A percentile compares a stretch with the other conserved stretches of the same genome.
Evolutionary conservation across 2,113 vertebrate species (phyloP).

Genomic region (Hemibates koningsi): DNA sequence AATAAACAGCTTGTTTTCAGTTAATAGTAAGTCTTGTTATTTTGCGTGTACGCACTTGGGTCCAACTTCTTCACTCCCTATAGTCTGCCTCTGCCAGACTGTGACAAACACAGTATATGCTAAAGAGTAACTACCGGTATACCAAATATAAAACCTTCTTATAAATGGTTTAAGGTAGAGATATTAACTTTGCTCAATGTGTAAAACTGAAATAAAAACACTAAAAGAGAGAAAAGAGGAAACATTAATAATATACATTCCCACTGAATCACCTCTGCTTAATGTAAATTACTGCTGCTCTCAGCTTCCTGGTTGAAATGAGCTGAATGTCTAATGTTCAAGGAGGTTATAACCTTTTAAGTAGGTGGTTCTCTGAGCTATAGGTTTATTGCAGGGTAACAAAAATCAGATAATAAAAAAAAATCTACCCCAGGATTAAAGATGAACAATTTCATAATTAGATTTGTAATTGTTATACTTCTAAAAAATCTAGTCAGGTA

Average conservation of each 20-base stretch:
- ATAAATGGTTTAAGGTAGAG: background rate
- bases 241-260: conserved; percentile 5
- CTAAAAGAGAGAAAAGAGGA: background rate
- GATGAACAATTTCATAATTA: background rate
- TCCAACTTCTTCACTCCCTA: too few relatives aligned
- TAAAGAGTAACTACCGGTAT: background rate
- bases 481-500: background rate
- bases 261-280: background rate
- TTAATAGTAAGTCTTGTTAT: background rate
- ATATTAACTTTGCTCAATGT: background rate
- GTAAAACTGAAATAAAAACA: background rate
- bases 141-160: background rate
- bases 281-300: conserved; percentile 12
- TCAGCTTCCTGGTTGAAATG: conserved; percentile 20
- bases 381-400: background rate
- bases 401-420: background rate
- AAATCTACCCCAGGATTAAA: background rate
- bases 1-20: background rate
- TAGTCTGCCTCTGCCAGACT: background rate
- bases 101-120: background rate
- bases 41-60: too few relatives aligned
- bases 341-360: conserved; percentile 6
- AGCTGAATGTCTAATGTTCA: background rate
- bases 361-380: background rate
- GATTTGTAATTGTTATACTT: background rate